phyloP scores from a whole-genome alignment of 2,888 invertebrate species.

The Chalcis sispes region DNA sequence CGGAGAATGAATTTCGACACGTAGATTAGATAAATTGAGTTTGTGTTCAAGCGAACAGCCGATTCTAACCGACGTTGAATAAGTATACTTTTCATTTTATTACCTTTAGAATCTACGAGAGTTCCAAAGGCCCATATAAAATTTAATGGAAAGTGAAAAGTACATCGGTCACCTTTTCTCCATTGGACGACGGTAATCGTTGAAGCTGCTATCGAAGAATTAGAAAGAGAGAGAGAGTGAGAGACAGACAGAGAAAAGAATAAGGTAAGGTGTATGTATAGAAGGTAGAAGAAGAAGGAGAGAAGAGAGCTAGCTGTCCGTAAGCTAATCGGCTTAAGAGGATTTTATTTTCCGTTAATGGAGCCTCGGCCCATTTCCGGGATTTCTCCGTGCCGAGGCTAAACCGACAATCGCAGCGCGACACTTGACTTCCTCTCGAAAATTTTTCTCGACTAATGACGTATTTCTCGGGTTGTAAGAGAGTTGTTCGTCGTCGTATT shows the following conservation, averaged over 20 bases:
- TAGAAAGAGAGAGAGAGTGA: constrained; percentile 20
- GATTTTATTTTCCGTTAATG: constrained; percentile 47
- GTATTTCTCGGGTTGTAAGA: constrained; percentile 23
- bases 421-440: constrained; percentile 44
- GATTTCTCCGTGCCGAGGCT: constrained; percentile 25
- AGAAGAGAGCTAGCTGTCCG: constrained; percentile 30
- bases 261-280: no score
- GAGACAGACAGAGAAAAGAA: background rate
- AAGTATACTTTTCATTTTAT: no score
- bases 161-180: no score
- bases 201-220: no score
- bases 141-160: no score
- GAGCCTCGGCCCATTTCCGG: constrained; percentile 47
- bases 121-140: no score
- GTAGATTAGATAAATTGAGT: no score
- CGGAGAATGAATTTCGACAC: no score
- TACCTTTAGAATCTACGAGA: no score
- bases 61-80: no score
- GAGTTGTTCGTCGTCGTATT: constrained; percentile 42
- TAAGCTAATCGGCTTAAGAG: constrained; percentile 20
- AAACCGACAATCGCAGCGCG: constrained; percentile 45
- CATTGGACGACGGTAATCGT: no score
- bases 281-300: constrained; percentile 1
- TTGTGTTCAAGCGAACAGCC: no score
- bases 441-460: constrained; percentile 46